Evolutionary conservation across 1,140 invertebrate species (phyloP).

Genomic region (Whitmania pigra): DNA sequence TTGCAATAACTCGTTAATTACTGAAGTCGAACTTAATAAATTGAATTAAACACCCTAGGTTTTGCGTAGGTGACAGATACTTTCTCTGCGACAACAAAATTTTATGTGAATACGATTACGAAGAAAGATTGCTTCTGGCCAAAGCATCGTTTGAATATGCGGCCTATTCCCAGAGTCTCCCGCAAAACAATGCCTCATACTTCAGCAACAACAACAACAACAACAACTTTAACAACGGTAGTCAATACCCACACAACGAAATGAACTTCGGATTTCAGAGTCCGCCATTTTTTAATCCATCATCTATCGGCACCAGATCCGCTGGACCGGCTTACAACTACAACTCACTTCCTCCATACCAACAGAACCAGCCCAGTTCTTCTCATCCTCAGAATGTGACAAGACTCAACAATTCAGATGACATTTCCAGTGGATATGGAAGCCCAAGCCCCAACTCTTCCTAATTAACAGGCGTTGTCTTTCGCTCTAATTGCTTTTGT

Average conservation of each 20-base stretch:
- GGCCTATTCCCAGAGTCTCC: not conserved
- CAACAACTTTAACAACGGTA: constrained; percentile 6
- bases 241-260: not conserved
- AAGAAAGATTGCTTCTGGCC: constrained; percentile 51
- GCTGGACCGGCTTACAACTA: not conserved
- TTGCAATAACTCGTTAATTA: too few species aligned
- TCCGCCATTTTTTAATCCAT: not conserved
- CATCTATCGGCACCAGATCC: not conserved
- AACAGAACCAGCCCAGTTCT: not conserved
- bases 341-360: not conserved
- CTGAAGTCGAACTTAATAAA: too few species aligned
- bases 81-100: constrained; percentile 86
- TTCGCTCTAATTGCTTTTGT: too few species aligned
- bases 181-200: not conserved
- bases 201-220: constrained; percentile 6
- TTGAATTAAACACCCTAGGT: constrained; percentile 48
- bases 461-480: constrained; percentile 20
- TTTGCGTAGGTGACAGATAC: constrained; percentile 83
- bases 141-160: constrained; percentile 3
- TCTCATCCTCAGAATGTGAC: not conserved
- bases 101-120: constrained; percentile 83
- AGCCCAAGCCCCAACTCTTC: constrained; percentile 41
- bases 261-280: not conserved
- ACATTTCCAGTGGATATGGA: constrained; percentile 43
- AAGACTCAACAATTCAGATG: constrained; percentile 30